Evolutionary conservation across 2,113 vertebrate genomes (phyloP).

Genomic region (Proterorhinus semilunaris): DNA sequence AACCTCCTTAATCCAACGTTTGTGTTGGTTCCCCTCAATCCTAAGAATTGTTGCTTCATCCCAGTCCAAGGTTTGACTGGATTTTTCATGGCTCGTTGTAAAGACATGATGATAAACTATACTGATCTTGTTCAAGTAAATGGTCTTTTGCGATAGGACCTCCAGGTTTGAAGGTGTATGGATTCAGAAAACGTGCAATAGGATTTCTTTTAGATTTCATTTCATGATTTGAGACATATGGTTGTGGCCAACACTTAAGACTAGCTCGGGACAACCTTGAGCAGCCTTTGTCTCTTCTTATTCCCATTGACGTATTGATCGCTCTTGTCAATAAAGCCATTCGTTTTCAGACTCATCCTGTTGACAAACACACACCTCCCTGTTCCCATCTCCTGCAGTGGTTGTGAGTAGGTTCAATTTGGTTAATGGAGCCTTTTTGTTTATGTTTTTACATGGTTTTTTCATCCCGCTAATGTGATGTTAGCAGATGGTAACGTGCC

Average conservation of each 20-base stretch:
- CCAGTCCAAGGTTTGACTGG: too few species aligned
- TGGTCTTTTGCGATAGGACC: too few species aligned
- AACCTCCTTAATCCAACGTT: too few species aligned
- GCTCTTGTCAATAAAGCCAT: background rate
- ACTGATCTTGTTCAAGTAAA: too few species aligned
- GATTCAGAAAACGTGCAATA: too few species aligned
- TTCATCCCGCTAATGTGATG: background rate
- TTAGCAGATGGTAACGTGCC: background rate
- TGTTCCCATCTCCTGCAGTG: background rate
- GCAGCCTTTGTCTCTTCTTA: background rate
- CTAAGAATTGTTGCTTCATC: too few species aligned
- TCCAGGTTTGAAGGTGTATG: too few species aligned
- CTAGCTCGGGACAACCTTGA: background rate
- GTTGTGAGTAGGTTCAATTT: background rate
- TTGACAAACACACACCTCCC: background rate
- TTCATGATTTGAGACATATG: too few species aligned
- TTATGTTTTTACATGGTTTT: background rate
- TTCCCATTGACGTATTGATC: conserved; percentile 1
- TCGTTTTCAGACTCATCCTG: background rate
- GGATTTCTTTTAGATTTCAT: too few species aligned
- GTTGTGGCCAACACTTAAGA: background rate
- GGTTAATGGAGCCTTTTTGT: background rate
- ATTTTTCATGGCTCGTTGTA: too few species aligned
- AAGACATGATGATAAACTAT: too few species aligned
- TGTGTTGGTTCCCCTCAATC: too few species aligned